Percentiles rank a stretch among this genome's conserved stretches.
These are phyloP conservation scores for Temnothorax curvispinosus DNA, from an alignment of 1,140 invertebrate genomes.

Conservation along the genomic window DNA sequence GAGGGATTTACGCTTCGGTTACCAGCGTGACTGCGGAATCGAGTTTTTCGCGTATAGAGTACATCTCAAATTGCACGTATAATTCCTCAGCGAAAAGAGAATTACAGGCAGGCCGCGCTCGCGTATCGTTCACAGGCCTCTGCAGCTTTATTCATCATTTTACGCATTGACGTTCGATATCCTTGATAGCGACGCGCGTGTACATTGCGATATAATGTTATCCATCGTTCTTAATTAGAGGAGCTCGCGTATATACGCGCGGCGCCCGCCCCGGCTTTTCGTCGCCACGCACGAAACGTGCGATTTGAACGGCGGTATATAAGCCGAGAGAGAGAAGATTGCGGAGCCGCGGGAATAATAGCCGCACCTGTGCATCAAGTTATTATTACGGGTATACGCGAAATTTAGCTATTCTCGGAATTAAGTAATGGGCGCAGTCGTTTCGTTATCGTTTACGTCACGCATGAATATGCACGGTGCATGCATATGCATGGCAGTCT, in stretches of 20 bases:
- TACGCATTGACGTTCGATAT: not conserved
- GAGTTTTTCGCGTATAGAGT: too few relatives aligned
- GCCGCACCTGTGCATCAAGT: not conserved
- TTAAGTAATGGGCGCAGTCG: slow-evolving; percentile 34
- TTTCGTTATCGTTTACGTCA: slow-evolving; percentile 59
- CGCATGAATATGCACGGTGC: slow-evolving; percentile 49
- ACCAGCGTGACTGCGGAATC: not conserved
- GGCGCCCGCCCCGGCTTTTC: too few relatives aligned
- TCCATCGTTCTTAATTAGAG: slow-evolving; percentile 12
- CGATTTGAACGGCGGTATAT: not conserved
- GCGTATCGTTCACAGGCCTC: slow-evolving; percentile 22
- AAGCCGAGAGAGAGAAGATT: not conserved
- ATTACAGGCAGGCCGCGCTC: not conserved
- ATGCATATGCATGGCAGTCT: slow-evolving; percentile 48
- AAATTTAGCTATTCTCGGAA: slow-evolving; percentile 27
- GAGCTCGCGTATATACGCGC: not conserved
- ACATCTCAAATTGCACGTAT: not conserved
- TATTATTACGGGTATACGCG: not conserved
- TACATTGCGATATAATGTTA: not conserved
- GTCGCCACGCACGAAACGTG: not conserved
- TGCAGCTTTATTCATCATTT: slow-evolving; percentile 14
- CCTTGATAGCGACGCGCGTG: not conserved
- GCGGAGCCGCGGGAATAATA: slow-evolving; percentile 11
- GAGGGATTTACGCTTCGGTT: not conserved
- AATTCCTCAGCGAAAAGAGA: not conserved